phyloP scores from a whole-genome alignment of 2,113 vertebrate genomes.

The Phalacrocorax aristotelis region DNA sequence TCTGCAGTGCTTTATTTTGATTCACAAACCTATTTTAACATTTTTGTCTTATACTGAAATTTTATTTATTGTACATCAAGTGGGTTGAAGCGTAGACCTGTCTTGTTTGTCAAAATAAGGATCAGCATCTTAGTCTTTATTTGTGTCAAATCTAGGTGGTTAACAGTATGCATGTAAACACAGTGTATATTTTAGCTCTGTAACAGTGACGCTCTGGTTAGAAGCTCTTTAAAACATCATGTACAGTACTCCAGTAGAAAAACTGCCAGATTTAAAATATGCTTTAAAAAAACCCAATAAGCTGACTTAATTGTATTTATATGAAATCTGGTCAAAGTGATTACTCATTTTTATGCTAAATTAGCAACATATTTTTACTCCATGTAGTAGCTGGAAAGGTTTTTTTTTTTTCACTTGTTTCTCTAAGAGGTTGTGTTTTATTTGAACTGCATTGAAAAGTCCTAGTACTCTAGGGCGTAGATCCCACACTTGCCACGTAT shows the following conservation, averaged over 20 bases:
- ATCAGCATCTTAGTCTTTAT: conserved; percentile 53
- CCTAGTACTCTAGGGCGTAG: not conserved
- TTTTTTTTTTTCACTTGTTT: conserved; percentile 36
- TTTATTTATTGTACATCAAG: conserved; percentile 44
- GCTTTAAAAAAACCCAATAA: conserved; percentile 10
- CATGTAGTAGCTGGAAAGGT: not conserved
- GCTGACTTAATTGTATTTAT: conserved; percentile 37
- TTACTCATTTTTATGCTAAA: conserved; percentile 29
- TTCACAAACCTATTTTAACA: conserved; percentile 47
- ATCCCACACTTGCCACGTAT: not conserved
- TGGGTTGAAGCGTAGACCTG: conserved; percentile 51
- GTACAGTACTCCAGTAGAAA: conserved; percentile 63
- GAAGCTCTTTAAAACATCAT: conserved; percentile 29
- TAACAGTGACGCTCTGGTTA: conserved; percentile 45
- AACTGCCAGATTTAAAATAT: not conserved
- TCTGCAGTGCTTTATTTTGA: conserved; percentile 21
- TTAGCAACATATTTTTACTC: conserved; percentile 45
- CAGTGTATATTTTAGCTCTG: conserved; percentile 49
- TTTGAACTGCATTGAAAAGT: not conserved
- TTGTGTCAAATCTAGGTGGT: conserved; percentile 55
- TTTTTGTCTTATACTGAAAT: conserved; percentile 35
- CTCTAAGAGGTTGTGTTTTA: conserved; percentile 11
- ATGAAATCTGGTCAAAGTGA: conserved; percentile 5
- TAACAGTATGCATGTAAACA: conserved; percentile 61
- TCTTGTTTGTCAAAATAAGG: conserved; percentile 65